Evolutionary conservation across 2,113 vertebrate species (phyloP), one percentile per base, ranked within the genome.

Genomic region (Callorhinus ursinus): DNA sequence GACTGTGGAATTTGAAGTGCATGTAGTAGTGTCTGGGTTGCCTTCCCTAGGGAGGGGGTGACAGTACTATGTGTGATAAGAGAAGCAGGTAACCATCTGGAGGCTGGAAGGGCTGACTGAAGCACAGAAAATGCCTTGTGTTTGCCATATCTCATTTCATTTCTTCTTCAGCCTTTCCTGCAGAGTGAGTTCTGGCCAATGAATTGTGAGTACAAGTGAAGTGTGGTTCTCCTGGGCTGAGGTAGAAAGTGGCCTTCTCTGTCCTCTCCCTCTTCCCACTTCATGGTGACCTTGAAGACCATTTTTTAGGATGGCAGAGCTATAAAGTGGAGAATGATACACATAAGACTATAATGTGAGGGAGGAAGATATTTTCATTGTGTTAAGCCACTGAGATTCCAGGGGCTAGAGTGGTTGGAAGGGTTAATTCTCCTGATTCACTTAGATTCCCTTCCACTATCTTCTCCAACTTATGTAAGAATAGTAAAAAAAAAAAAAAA

Each of bases 71-170:
- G 46, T 42, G 19, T 89, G 49, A 55, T 67, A 67, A 95, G 49
- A 74, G 22, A 86, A 61, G 24, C 57, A 28, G 57, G 19, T 46
- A 24, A 19, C 15, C 33, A 19, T 67, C 28, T 89, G 36, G 28
- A 79, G 26, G 33, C 39, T 18, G 42, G 15, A 81, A 28, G 24
- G 1, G 21, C 42, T 92, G 39, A 92, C 26, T 16, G 10, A 0
- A 46, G 61, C 39, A 89, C 67, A 72, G 46, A 42, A 88, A 79
- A 67, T 33, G 69, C 13, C 79, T 71, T 77, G 3, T 28, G 8
- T 71, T 96, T 69, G 31, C 12, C 11, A 33, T 51, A 42, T 80
- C 36, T 93, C 36, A 84, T 76, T 96, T 92, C 36, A 85, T 93
- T 96, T 85, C 72, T 76, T 93, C 61, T 85, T 90, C 33, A 81